Percentiles rank a stretch among this genome's conserved stretches.
Conservation (phyloP, 2,797 vertebrate genomes). For the Sciurus vulgaris region DNA sequence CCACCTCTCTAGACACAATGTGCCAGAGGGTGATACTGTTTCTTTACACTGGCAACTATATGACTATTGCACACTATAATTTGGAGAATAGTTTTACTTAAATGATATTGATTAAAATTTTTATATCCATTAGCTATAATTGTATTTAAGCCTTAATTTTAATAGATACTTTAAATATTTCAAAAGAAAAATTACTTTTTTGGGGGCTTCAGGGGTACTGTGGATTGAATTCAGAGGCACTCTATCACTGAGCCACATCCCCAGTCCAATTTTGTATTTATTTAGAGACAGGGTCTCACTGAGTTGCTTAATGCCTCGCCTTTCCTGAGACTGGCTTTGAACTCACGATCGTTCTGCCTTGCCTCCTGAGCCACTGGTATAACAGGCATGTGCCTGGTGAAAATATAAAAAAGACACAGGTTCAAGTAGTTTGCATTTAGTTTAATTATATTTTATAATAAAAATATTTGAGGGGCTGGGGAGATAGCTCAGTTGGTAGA, state of each 20-base stretch:
- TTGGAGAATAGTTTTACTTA: neutral
- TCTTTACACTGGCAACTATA: neutral
- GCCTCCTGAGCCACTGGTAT: too few species aligned
- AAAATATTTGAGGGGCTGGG: neutral
- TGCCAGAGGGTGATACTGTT: neutral
- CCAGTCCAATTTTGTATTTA: too few species aligned
- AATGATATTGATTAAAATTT: neutral
- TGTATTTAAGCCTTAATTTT: neutral
- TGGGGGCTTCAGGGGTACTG: too few species aligned
- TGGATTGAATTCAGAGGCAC: too few species aligned
- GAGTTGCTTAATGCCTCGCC: too few species aligned
- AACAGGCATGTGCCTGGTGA: too few species aligned
- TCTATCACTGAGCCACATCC: too few species aligned
- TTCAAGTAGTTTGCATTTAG: neutral
- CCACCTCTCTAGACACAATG: neutral
- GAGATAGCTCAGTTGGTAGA: too few species aligned
- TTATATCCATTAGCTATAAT: neutral
- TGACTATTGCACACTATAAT: neutral
- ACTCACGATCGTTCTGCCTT: too few species aligned
- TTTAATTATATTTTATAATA: neutral
- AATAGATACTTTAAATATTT: neutral
- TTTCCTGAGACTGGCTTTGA: too few species aligned
- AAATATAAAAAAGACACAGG: neutral
- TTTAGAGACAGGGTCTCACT: too few species aligned
- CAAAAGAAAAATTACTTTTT: constrained; percentile 43